Percentiles rank a stretch among this genome's conserved stretches.
phyloP scores from a whole-genome alignment of 2,113 vertebrate species.

The Pyrgilauda ruficollis region DNA sequence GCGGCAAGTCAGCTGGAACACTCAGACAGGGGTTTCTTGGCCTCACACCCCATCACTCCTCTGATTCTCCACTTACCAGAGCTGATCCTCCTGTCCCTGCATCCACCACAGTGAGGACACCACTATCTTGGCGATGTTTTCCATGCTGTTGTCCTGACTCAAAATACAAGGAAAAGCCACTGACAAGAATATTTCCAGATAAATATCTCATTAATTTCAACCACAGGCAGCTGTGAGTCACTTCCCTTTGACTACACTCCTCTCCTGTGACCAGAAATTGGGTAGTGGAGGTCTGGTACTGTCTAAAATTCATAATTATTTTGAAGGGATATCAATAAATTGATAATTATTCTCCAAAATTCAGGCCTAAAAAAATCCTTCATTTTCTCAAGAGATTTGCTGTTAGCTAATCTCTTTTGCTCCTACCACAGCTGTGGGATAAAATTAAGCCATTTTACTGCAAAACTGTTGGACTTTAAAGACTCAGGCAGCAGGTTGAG shows the following conservation, averaged over 20 bases:
- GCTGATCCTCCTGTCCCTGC: not conserved
- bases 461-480: not conserved
- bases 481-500: not conserved
- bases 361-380: not conserved
- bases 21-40: not conserved
- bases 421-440: not conserved
- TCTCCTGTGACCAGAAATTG: not conserved
- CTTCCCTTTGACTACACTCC: slow-evolving; percentile 13
- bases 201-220: slow-evolving; percentile 41
- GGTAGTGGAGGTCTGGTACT: not conserved
- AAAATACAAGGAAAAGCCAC: not conserved
- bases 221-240: slow-evolving; percentile 40
- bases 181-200: not conserved
- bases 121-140: rapidly evolving
- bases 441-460: not conserved
- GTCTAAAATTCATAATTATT: not conserved
- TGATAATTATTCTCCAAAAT: not conserved
- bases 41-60: not conserved
- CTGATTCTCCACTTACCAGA: not conserved
- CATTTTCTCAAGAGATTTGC: not conserved
- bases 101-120: not conserved
- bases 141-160: not conserved
- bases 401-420: not conserved
- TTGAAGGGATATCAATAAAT: not conserved
- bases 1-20: not conserved